These are phyloP conservation scores for Drosophila grimshawi DNA, from an alignment of 1,140 invertebrate genomes.

Conservation along the genomic window DNA sequence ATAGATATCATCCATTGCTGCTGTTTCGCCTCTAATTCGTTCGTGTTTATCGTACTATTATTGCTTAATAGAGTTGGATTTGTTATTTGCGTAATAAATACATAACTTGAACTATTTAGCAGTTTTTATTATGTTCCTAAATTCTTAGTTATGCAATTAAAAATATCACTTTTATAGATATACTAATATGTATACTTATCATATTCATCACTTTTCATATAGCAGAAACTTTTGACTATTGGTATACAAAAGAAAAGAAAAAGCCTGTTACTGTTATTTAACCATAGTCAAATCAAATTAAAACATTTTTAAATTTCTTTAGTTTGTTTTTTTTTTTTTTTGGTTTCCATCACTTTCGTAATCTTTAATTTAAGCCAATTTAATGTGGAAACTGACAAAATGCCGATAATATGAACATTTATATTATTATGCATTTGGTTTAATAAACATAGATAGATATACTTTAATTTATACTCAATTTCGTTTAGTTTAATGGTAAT, in stretches of 20 bases:
- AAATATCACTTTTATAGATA: no score
- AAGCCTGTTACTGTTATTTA: no score
- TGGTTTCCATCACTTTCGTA: conserved; percentile 17
- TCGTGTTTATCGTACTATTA: not conserved
- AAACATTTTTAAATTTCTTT: no score
- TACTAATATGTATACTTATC: no score
- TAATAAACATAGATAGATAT: conserved; percentile 27
- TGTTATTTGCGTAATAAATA: not conserved
- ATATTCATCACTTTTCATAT: no score
- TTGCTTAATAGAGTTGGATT: not conserved
- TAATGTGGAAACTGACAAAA: conserved; percentile 35
- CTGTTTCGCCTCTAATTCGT: not conserved
- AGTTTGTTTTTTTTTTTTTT: not conserved
- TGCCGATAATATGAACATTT: conserved; percentile 38
- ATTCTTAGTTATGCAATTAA: no score
- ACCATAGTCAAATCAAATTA: no score
- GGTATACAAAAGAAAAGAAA: no score
- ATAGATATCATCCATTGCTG: not conserved
- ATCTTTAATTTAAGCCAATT: conserved; percentile 22
- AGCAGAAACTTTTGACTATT: no score
- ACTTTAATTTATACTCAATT: conserved; percentile 3
- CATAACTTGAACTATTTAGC: no score
- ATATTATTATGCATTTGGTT: conserved; percentile 25
- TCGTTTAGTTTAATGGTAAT: conserved; percentile 16
- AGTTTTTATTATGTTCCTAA: no score